These are phyloP conservation scores for Mellivora capensis DNA, from an alignment of 2,113 vertebrate genomes.

Conservation along the genomic window DNA sequence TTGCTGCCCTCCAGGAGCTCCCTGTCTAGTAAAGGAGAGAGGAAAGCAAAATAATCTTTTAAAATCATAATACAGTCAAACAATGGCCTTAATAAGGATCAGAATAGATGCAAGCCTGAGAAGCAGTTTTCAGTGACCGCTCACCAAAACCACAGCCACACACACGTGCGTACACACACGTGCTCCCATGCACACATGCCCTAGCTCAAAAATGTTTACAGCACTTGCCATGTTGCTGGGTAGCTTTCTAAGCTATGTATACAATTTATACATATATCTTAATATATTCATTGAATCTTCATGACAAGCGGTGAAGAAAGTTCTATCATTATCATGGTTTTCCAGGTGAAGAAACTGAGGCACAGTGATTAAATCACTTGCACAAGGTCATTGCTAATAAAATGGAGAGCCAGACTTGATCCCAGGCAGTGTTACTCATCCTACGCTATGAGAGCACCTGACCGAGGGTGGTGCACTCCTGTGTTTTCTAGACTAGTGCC, in stretches of 20 bases:
- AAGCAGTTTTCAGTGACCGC: background rate
- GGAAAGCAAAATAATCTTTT: background rate
- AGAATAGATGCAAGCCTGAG: background rate
- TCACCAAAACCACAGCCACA: background rate
- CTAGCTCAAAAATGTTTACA: background rate
- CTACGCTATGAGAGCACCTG: background rate
- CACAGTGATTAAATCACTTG: background rate
- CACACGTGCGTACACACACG: accelerated
- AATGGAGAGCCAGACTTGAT: background rate
- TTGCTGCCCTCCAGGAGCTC: background rate
- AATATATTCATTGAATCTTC: background rate
- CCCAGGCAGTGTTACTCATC: accelerated
- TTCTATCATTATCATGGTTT: background rate
- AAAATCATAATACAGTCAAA: background rate
- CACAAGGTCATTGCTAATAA: background rate
- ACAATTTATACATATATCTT: background rate
- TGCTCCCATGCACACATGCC: accelerated
- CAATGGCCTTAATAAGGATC: background rate
- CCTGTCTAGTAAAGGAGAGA: background rate
- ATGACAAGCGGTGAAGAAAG: background rate
- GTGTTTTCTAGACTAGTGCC: background rate
- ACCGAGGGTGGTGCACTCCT: background rate
- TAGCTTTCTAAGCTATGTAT: background rate
- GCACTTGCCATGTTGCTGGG: no score
- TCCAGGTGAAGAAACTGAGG: background rate